Conservation (phyloP, 2,113 vertebrate species). For the Cryptomyrus ogoouensis region DNA sequence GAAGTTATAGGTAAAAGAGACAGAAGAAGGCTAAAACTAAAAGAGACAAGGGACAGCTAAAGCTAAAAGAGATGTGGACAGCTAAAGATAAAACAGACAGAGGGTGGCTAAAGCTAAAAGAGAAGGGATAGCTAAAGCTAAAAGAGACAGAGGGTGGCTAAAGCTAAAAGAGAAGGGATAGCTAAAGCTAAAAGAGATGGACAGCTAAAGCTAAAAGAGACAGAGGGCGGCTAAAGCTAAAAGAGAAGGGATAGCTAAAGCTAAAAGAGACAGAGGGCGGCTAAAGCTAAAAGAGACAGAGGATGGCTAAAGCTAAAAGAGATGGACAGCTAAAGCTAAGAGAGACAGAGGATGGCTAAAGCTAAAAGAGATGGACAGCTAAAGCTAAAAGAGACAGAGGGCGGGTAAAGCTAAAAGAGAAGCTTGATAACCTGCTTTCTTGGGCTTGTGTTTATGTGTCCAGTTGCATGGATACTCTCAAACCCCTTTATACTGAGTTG, state of each 20-base stretch:
- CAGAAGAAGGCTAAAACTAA: too few species aligned
- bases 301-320: neutral
- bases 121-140: neutral
- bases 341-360: neutral
- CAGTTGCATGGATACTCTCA: neutral
- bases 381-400: neutral
- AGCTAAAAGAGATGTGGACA: too few species aligned
- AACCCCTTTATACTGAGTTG: neutral
- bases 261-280: neutral
- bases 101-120: neutral
- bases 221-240: neutral
- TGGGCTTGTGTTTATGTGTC: neutral
- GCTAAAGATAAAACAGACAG: neutral
- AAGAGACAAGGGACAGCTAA: too few species aligned
- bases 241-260: neutral
- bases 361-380: neutral
- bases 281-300: neutral
- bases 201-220: too few species aligned
- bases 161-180: neutral
- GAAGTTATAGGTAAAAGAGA: too few species aligned
- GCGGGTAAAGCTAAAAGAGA: neutral
- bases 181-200: neutral
- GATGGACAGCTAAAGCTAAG: neutral
- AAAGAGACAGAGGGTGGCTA: neutral
- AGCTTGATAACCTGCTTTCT: neutral